phyloP scores from a whole-genome alignment of 2,113 vertebrate genomes.

The Rhea pennata region DNA sequence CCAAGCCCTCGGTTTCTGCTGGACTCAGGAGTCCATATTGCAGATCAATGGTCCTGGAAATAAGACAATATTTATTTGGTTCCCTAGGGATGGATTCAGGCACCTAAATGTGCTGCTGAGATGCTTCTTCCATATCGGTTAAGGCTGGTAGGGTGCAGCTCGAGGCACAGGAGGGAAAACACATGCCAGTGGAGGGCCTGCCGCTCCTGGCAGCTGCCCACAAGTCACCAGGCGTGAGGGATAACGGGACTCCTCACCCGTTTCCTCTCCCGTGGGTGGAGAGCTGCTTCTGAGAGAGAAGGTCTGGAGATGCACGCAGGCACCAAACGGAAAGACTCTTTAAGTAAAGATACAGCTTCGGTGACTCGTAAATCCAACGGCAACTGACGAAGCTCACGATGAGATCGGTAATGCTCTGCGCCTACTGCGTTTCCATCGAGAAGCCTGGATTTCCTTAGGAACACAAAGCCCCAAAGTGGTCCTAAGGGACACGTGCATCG shows the following conservation, averaged over 20 bases:
- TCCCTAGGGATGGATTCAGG: background rate
- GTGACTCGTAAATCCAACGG: background rate
- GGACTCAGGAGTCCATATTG: background rate
- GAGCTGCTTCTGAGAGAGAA: background rate
- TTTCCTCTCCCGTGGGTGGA: background rate
- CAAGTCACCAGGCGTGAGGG: background rate
- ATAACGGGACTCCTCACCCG: background rate
- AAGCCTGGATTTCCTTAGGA: background rate
- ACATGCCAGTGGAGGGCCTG: background rate
- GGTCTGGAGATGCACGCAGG: fast-evolving
- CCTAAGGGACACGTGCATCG: background rate
- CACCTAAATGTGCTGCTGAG: background rate
- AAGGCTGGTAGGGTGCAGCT: background rate
- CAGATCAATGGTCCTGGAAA: background rate
- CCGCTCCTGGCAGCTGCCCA: background rate
- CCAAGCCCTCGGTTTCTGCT: background rate
- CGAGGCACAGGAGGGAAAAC: background rate
- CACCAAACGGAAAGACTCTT: background rate
- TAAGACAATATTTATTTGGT: background rate
- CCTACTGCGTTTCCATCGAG: background rate
- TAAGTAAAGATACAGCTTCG: background rate
- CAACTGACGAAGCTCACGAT: background rate
- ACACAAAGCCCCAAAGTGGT: background rate
- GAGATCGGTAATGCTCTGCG: background rate
- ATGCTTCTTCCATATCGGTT: background rate